A percentile compares a stretch with the other conserved stretches of the same genome.
These are phyloP conservation scores for Fratercula arctica DNA, from an alignment of 2,797 vertebrate genomes.

Conservation along the genomic window DNA sequence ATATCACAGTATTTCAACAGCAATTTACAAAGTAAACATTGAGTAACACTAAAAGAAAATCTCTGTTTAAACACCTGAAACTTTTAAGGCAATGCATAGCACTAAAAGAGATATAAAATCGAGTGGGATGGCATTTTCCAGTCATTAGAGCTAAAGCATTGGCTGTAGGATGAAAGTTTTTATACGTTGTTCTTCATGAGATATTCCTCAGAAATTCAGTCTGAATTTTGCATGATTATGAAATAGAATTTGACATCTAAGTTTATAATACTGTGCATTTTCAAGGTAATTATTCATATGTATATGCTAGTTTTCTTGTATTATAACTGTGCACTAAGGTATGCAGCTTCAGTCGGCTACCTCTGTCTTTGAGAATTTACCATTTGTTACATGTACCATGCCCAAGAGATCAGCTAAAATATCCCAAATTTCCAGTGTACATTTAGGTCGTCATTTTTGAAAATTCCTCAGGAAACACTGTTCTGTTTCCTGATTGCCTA, in stretches of 20 bases:
- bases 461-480: not conserved
- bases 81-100: not conserved
- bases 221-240: not conserved
- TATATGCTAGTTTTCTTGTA: not conserved
- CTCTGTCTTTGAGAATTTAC: not conserved
- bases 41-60: not conserved
- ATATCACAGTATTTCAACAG: conserved; percentile 3
- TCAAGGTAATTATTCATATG: not conserved
- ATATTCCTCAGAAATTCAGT: not conserved
- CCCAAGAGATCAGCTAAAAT: not conserved
- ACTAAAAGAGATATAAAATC: not conserved
- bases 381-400: not conserved
- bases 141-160: rapidly evolving
- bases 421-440: not conserved
- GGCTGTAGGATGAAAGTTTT: not conserved
- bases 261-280: not conserved
- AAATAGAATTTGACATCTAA: not conserved
- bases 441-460: not conserved
- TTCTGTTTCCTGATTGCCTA: not conserved
- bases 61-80: conserved; percentile 1
- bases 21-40: conserved; percentile 16
- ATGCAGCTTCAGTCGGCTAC: not conserved
- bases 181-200: not conserved
- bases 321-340: not conserved
- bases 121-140: not conserved